Evolutionary conservation across 1,140 invertebrate species (phyloP), one percentile per base, ranked within the genome.

Genomic region (Mactra quadrangularis): DNA sequence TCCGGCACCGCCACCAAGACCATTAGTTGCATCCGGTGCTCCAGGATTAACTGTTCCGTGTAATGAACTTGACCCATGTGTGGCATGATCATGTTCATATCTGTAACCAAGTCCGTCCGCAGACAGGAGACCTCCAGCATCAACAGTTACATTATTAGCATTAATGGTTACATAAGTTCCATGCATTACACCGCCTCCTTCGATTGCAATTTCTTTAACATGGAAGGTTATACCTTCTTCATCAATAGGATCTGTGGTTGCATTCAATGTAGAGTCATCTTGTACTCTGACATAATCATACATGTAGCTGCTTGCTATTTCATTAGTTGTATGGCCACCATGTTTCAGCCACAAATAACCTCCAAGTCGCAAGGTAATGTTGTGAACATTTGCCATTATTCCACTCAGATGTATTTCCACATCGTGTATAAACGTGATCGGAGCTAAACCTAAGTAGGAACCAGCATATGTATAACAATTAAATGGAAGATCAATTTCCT

Each of bases 321-420:
- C 74, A 19, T 66, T 60, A 1, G 33, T n/a, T 13, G 88, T 90
- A 25, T 83, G 82, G 22, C 89, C 89, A 27, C 89, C 89, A 77
- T 89, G 75, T 57, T 89, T 87, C 6, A 90, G 71, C 89, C 89
- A 90, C 9, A 90, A 52, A 83, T 87, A 89, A 1, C 89, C 89
- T 55, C 88, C 88, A 60, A 89, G 89, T 38, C 89, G 87, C 0
- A 90, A 72, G 3, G 89, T 90, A 13, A 90, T 55, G 55, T 90
- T 90, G 19, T 79, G 29, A 15, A 90, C 78, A 75, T 89, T 87
- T 15, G 88, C 84, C 60, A 90, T 60, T 29, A 85, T 83, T n/a
- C 89, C 89, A 55, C 75, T 83, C 17, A 90, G 82, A 82, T 90
- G 87, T 11, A 90, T 87, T 75, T 90, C 88, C 15, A 90, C 87